A percentile compares a stretch with the other conserved stretches of the same genome.
These are phyloP conservation scores for Lucilia sericata DNA, from an alignment of 1,140 invertebrate genomes.

Conservation along the genomic window DNA sequence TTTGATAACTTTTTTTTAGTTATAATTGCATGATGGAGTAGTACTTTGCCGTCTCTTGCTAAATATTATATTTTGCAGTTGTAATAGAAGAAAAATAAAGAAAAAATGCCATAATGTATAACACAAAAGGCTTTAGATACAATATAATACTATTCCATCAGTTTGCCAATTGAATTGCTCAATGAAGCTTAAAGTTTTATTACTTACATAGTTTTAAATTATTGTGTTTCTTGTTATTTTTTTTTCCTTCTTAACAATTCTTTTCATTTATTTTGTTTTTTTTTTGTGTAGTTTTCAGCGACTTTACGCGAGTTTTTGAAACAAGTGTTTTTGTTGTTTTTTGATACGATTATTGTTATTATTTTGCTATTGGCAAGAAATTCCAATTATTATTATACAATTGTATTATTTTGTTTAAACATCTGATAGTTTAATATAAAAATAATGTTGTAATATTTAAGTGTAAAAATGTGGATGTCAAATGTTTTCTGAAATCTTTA, in stretches of 20 bases:
- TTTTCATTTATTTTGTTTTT: neutral
- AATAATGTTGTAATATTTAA: neutral
- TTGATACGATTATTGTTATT: neutral
- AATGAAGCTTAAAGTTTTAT: neutral
- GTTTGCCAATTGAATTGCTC: neutral
- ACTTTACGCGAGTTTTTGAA: constrained; percentile 5
- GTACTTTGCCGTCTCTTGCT: too few species aligned
- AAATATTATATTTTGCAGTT: neutral
- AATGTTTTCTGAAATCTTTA: neutral
- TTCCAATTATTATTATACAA: neutral
- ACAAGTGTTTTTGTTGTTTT: neutral
- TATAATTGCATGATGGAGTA: neutral
- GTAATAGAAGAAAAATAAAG: neutral
- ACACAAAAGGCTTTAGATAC: neutral
- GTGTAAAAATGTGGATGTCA: neutral
- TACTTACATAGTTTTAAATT: neutral
- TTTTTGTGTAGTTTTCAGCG: neutral
- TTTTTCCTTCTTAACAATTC: neutral
- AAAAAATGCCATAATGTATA: neutral
- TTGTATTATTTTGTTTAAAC: neutral
- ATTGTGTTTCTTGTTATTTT: too few species aligned
- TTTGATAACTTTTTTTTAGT: neutral
- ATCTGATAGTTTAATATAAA: neutral
- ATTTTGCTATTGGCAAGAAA: neutral
- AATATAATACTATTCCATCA: neutral